Evolutionary conservation across 2,797 vertebrate genomes (phyloP).

Genomic region (Xiphorhynchus erythropygius): DNA sequence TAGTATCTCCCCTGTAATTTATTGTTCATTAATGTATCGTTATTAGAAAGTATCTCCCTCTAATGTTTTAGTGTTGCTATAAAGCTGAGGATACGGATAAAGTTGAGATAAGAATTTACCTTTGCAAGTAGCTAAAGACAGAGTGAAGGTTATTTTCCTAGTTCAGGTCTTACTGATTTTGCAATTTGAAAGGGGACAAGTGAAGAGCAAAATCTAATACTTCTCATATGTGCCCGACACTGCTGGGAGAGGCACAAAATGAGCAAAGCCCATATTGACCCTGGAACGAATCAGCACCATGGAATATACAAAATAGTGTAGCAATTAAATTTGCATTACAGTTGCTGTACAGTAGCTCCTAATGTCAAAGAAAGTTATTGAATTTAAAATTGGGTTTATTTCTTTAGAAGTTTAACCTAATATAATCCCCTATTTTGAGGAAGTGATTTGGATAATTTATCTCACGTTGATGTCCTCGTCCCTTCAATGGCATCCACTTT

Average conservation of each 20-base stretch:
- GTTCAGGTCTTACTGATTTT: neutral
- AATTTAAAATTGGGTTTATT: constrained; percentile 20
- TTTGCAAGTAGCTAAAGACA: constrained; percentile 37
- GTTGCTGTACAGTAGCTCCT: neutral
- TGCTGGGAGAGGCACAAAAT: neutral
- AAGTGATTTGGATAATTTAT: neutral
- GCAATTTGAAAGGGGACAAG: neutral
- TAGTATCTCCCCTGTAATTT: constrained; percentile 62
- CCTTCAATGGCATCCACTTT: neutral
- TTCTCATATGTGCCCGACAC: neutral
- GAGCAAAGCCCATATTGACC: neutral
- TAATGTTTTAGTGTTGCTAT: constrained; percentile 53
- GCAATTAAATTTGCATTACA: constrained; percentile 5
- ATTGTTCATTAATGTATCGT: constrained; percentile 69
- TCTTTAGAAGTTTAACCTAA: neutral
- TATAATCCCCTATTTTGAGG: neutral
- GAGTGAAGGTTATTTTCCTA: constrained; percentile 16
- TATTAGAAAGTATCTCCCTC: constrained; percentile 48
- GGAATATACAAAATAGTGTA: neutral
- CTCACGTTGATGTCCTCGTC: neutral
- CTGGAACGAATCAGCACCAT: neutral
- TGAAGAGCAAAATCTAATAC: neutral
- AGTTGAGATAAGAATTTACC: constrained; percentile 21
- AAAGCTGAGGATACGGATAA: constrained; percentile 30
- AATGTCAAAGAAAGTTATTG: neutral